Evolutionary conservation across 1,140 invertebrate genomes (phyloP).

Genomic region (Drosophila grimshawi): DNA sequence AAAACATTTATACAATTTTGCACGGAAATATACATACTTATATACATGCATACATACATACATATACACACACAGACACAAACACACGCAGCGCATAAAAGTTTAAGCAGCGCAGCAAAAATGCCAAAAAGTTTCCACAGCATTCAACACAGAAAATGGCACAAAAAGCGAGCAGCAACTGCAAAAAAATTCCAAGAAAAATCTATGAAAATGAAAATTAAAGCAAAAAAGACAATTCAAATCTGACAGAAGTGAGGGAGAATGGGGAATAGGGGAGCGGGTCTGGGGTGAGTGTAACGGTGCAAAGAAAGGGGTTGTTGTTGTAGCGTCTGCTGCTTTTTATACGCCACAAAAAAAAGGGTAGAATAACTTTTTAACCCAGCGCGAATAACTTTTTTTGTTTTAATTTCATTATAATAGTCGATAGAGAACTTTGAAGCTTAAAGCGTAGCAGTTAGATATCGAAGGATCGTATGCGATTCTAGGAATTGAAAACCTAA

Average conservation of each 20-base stretch:
- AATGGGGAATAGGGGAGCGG: not conserved
- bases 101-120: conserved; percentile 80
- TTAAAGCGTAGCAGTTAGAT: conserved; percentile 19
- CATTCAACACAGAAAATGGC: conserved; percentile 64
- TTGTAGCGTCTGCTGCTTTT: conserved; percentile 27
- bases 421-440: conserved; percentile 13
- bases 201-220: conserved; percentile 81
- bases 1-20: conserved; percentile 82
- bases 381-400: conserved; percentile 21
- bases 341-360: conserved; percentile 15
- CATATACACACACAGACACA: conserved; percentile 19
- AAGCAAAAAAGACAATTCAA: conserved; percentile 60
- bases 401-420: conserved; percentile 41
- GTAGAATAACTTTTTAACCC: conserved; percentile 30
- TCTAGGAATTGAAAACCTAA: not conserved
- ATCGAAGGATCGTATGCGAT: conserved; percentile 9
- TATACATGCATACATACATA: conserved; percentile 21
- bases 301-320: conserved; percentile 7
- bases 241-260: conserved; percentile 30
- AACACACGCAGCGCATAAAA: conserved; percentile 69
- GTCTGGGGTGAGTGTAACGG: not conserved
- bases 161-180: conserved; percentile 42
- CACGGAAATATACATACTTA: conserved; percentile 68
- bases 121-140: conserved; percentile 77
- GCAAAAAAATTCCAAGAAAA: conserved; percentile 59